Evolutionary conservation across 2,113 vertebrate species (phyloP).

Genomic region (Chauna torquata): DNA sequence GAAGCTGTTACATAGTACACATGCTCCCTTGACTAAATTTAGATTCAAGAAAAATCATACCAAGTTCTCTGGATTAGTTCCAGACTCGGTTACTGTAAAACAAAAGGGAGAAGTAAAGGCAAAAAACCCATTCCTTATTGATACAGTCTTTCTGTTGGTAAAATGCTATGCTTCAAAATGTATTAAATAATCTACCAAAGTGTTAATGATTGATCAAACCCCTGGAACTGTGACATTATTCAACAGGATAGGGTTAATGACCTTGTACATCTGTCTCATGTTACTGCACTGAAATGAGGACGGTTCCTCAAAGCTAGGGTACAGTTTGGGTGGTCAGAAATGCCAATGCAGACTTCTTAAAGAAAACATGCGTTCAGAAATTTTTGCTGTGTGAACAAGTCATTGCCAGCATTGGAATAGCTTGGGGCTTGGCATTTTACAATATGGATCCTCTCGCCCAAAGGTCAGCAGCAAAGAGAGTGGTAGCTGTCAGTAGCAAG

Average conservation of each 20-base stretch:
- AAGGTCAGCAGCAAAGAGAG: background rate
- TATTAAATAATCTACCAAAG: background rate
- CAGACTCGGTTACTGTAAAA: background rate
- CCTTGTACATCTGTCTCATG: background rate
- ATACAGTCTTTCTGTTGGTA: background rate
- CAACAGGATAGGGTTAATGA: background rate
- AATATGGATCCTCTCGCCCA: background rate
- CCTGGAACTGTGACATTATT: background rate
- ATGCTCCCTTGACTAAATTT: conserved; percentile 66
- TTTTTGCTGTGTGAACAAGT: background rate
- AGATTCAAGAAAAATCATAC: conserved; percentile 49
- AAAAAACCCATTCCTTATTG: background rate
- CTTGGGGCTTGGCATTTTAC: background rate
- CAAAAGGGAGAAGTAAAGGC: background rate
- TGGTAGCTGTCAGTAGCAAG: background rate
- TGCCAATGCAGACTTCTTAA: background rate
- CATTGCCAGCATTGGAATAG: background rate
- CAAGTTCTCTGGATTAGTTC: conserved; percentile 44
- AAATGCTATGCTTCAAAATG: background rate
- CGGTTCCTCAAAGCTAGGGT: background rate
- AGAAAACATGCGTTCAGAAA: background rate
- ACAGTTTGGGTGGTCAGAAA: background rate
- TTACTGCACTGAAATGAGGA: background rate
- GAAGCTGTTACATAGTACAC: conserved; percentile 27
- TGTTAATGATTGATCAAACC: background rate